A percentile compares a stretch with the other conserved stretches of the same genome.
phyloP scores from a whole-genome alignment of 2,888 invertebrate genomes.

The Pammene aurita region DNA sequence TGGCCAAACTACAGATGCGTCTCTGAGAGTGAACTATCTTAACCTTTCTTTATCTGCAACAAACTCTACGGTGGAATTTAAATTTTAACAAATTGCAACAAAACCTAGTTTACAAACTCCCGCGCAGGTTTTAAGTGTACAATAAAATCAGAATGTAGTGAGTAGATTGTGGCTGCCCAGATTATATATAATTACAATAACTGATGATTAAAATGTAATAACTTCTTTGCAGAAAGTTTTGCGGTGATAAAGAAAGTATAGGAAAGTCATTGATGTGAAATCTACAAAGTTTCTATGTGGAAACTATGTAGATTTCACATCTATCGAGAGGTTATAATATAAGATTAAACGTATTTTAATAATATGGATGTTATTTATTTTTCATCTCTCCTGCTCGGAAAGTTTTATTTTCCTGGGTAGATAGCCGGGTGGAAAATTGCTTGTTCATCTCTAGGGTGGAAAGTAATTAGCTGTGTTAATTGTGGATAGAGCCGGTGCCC shows the following conservation, averaged over 20 bases:
- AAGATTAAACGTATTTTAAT: background rate
- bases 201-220: constrained; percentile 37
- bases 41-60: background rate
- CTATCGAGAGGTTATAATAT: too few species aligned
- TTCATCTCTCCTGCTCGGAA: too few species aligned
- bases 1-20: background rate
- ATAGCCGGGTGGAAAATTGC: too few species aligned
- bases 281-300: constrained; percentile 16
- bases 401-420: too few species aligned
- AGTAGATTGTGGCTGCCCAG: constrained; percentile 29
- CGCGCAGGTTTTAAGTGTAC: constrained; percentile 1
- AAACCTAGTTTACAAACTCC: background rate
- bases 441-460: too few species aligned
- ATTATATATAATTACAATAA: constrained; percentile 26
- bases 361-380: too few species aligned
- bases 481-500: too few species aligned
- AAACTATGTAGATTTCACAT: too few species aligned
- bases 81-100: background rate
- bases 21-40: constrained; percentile 18
- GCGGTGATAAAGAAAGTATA: constrained; percentile 30
- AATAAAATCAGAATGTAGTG: constrained; percentile 27
- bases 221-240: constrained; percentile 25
- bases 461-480: too few species aligned
- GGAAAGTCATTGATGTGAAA: constrained; percentile 32
- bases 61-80: background rate